A percentile compares a stretch with the other conserved stretches of the same genome.
Conservation (phyloP, 2,113 vertebrate genomes). For the Canis aureus region DNA sequence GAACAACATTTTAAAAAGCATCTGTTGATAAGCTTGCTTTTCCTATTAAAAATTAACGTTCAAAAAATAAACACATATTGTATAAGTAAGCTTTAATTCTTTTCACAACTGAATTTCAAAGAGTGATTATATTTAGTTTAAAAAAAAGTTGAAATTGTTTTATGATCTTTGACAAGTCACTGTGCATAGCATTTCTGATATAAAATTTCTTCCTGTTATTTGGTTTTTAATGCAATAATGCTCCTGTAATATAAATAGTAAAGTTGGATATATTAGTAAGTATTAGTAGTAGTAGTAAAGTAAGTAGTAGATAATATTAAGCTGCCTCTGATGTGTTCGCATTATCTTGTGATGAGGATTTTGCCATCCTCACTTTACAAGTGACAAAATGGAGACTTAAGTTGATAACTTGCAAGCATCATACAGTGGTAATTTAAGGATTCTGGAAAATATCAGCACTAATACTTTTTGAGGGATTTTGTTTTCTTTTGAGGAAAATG, state of each 20-base stretch:
- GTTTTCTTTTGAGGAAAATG: background rate
- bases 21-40: background rate
- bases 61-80: background rate
- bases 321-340: background rate
- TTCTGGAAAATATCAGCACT: background rate
- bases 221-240: background rate
- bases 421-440: background rate
- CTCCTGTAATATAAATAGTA: background rate
- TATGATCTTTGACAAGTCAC: background rate
- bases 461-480: background rate
- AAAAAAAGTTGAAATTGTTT: background rate
- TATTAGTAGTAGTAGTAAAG: background rate
- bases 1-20: background rate
- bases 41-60: conserved; percentile 13
- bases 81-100: background rate
- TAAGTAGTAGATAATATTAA: background rate
- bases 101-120: background rate
- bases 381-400: background rate
- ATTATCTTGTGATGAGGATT: background rate
- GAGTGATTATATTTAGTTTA: background rate
- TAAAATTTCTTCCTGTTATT: background rate
- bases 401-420: background rate
- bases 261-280: background rate
- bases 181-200: background rate
- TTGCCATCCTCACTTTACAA: background rate